These are phyloP conservation scores for Drosophila aldrichi DNA, from an alignment of 2,888 invertebrate genomes.

Conservation along the genomic window DNA sequence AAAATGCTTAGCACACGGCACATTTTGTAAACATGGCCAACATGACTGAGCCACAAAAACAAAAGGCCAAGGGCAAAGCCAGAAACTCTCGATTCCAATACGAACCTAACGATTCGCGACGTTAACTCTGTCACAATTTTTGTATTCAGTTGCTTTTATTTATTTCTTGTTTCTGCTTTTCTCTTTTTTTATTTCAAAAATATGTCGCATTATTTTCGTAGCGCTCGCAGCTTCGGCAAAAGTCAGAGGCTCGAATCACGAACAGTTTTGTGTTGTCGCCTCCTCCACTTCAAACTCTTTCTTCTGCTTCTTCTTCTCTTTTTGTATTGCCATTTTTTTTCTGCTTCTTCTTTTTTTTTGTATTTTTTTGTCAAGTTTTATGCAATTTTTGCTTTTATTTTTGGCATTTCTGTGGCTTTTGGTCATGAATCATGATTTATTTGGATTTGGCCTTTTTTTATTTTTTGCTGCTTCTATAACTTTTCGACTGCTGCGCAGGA, in stretches of 20 bases:
- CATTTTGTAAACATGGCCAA: conserved; percentile 79
- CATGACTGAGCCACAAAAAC: conserved; percentile 52
- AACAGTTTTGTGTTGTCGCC: conserved; percentile 72
- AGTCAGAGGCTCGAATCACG: conserved; percentile 66
- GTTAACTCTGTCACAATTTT: conserved; percentile 29
- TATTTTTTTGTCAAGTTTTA: conserved; percentile 45
- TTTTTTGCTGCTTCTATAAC: conserved; percentile 37
- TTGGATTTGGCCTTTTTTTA: conserved; percentile 60
- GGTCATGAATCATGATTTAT: conserved; percentile 81
- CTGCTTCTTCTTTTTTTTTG: neutral
- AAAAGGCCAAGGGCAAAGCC: conserved; percentile 29
- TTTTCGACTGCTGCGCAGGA: conserved; percentile 64
- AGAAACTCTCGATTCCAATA: conserved; percentile 42
- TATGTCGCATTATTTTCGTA: conserved; percentile 71
- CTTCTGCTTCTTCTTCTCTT: conserved; percentile 3
- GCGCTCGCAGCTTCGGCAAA: conserved; percentile 55
- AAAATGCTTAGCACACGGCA: conserved; percentile 77
- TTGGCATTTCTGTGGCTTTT: conserved; percentile 78
- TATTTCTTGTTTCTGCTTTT: conserved; percentile 15
- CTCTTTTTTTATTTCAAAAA: conserved; percentile 47
- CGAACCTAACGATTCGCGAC: conserved; percentile 30
- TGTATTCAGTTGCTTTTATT: conserved; percentile 10
- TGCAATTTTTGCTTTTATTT: conserved; percentile 73
- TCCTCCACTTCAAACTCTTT: conserved; percentile 52
- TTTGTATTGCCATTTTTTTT: neutral